phyloP scores from a whole-genome alignment of 1,140 invertebrate species.

The Lasaia peninsularis region DNA sequence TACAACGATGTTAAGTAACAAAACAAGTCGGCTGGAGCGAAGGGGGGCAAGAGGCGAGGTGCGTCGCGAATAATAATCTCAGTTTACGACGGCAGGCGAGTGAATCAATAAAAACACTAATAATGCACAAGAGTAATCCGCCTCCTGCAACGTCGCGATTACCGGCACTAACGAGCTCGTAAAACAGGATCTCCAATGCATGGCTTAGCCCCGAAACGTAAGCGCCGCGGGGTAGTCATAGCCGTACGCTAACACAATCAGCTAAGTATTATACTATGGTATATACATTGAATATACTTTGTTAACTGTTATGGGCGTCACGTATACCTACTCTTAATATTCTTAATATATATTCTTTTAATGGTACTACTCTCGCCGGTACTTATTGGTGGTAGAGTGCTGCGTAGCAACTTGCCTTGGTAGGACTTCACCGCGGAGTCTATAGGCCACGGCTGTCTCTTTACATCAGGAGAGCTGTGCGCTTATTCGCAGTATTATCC shows the following conservation, averaged over 20 bases:
- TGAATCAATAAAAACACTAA: slow-evolving; percentile 78
- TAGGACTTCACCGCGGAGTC: too few species aligned
- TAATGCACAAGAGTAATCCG: slow-evolving; percentile 74
- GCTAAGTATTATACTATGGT: too few species aligned
- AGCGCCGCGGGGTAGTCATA: slow-evolving; percentile 39
- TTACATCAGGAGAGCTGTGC: too few species aligned
- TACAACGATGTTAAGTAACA: slow-evolving; percentile 52
- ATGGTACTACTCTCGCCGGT: too few species aligned
- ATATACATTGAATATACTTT: too few species aligned
- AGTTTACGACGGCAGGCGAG: slow-evolving; percentile 73
- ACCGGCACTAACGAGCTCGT: slow-evolving; percentile 73
- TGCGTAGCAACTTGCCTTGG: too few species aligned
- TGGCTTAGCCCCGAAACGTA: slow-evolving; percentile 61
- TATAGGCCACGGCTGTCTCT: too few species aligned
- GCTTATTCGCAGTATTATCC: too few species aligned
- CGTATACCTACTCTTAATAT: too few species aligned
- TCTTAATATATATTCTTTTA: too few species aligned
- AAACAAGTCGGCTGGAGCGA: slow-evolving; percentile 58
- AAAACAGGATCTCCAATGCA: slow-evolving; percentile 69
- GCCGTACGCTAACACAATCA: not conserved
- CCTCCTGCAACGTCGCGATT: slow-evolving; percentile 66
- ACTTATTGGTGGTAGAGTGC: too few species aligned
- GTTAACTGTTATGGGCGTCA: too few species aligned
- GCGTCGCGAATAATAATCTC: slow-evolving; percentile 74
- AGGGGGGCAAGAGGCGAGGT: slow-evolving; percentile 30